Base-by-base conservation (phyloP, 2,888 invertebrate genomes). In the Drosophila parthenogenetica region DNA sequence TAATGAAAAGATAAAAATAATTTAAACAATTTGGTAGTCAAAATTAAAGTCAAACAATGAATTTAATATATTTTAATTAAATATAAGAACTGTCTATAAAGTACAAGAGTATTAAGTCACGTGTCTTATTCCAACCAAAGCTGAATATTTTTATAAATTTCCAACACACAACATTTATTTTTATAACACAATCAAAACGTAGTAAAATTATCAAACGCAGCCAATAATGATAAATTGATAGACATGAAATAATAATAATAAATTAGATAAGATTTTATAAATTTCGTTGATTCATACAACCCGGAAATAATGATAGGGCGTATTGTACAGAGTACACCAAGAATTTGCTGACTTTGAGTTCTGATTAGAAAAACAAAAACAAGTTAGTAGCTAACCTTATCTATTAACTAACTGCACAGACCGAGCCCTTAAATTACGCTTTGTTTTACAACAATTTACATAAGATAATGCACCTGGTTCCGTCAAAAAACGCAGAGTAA, bases 371-470 rank as follows among this genome's bases (percentile, higher is more conserved):
- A 43, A 35, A 19, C 35, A 22, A 19, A 43, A 55, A 55, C 32
- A 55, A 19, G 17, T n/a, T 46, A 14, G 32, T 43, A 22, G 46
- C 35, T 35, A 16, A 37, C 22, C 57, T 46, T 57, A 55, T 57
- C 46, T 45, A 14, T 32, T 39, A 67, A 39, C 55, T 53, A 35
- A 49, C 19, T 0, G 35, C 37, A 50, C 1, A 11, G 5, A 17
- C 11, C 61, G 46, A 62, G 53, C 53, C 61, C 61, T 58, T 48
- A 16, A 22, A 35, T 45, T 46, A 14, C 45, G 37, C 16, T 57
- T 13, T 57, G 14, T 11, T 22, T n/a, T 46, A n/a, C 64, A 58
- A 40, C 16, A 58, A 39, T 39, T 45, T 48, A 37, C 10, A 55
- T 50, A 50, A 48, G 13, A 49, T 32, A 29, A 32, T 17, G 32